Conservation (phyloP, 2,797 vertebrate species). For the Amniataba percoides region DNA sequence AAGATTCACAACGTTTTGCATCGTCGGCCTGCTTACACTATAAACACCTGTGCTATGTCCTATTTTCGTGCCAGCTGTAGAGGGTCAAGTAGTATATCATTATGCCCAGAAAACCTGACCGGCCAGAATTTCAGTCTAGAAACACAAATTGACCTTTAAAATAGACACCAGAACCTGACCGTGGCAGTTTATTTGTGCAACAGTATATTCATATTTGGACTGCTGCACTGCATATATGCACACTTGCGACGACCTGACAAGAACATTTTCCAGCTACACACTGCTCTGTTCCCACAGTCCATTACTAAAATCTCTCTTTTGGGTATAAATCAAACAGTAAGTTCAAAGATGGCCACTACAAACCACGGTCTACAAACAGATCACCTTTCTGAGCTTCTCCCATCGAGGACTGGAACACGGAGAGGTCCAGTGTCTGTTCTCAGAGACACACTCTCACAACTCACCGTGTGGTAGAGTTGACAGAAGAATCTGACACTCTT, state of each 20-base stretch:
- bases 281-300: slow-evolving; percentile 34
- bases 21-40: slow-evolving; percentile 21
- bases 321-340: slow-evolving; percentile 41
- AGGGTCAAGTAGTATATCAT: slow-evolving; percentile 18
- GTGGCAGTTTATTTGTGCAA: slow-evolving; percentile 24
- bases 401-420: not conserved
- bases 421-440: not conserved
- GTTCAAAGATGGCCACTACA: slow-evolving; percentile 44
- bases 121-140: slow-evolving; percentile 11
- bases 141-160: slow-evolving; percentile 25
- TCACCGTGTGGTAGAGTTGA: not conserved
- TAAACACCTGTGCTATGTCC: slow-evolving; percentile 23
- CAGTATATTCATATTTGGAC: slow-evolving; percentile 17
- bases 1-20: slow-evolving; percentile 31
- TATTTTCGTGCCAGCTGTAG: slow-evolving; percentile 31
- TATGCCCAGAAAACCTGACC: slow-evolving; percentile 10
- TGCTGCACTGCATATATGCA: slow-evolving; percentile 20
- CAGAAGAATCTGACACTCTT: not conserved
- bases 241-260: slow-evolving; percentile 18
- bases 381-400: slow-evolving; percentile 26
- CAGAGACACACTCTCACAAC: not conserved
- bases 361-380: slow-evolving; percentile 14
- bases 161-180: slow-evolving; percentile 15
- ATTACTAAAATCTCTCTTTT: slow-evolving; percentile 49
- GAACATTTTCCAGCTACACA: slow-evolving; percentile 24